Evolutionary conservation across 1,140 invertebrate species (phyloP), one percentile per base, ranked within the genome.

Genomic region (Liolophura sinensis): DNA sequence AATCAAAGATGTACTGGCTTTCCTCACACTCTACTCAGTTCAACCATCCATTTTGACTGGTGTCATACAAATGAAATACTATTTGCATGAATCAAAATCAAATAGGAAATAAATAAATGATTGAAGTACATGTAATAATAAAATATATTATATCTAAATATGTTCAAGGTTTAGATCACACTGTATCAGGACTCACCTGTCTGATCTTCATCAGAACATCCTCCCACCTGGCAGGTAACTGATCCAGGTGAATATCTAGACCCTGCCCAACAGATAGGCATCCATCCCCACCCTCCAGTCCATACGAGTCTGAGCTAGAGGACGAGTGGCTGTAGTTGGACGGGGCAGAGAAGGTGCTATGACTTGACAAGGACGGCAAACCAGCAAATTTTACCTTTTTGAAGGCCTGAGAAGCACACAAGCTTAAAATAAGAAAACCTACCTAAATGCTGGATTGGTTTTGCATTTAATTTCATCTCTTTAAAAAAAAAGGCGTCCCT

Each of bases 371-470:
- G 1, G 78, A 78, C 12, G 73, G 78, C 46, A 73, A 65, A 4
- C 78, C 77, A 56, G 73, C 70, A 71, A 81, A 81, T 64, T 73
- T 72, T 14, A 81, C 79, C 27, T 66, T 73, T 18, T 77, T 68
- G 55, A 78, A 77, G 58, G 76, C 75, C 79, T 81, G 71, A 15
- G 70, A 57, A 20, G 4, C 11, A 20, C 25, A 20, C 18, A 51
- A 64, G 24, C 18, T n/a, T 7, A 71, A 46, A 51, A 40, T 62
- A 58, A 24, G 62, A 54, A n/a, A 9, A 61, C 56, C 16, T 18
- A 56, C 14, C 51, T 40, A 1, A 40, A 40, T 40, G 31, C 9
- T 9, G 9, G 3, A 40, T 3, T 9, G 9, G 3, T 5, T 3
- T 40, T 40, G 31, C 9, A 40, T 40, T 40, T 40, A 40, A 40